Evolutionary conservation across 2,113 vertebrate genomes (phyloP).

Genomic region (Pandion haliaetus): DNA sequence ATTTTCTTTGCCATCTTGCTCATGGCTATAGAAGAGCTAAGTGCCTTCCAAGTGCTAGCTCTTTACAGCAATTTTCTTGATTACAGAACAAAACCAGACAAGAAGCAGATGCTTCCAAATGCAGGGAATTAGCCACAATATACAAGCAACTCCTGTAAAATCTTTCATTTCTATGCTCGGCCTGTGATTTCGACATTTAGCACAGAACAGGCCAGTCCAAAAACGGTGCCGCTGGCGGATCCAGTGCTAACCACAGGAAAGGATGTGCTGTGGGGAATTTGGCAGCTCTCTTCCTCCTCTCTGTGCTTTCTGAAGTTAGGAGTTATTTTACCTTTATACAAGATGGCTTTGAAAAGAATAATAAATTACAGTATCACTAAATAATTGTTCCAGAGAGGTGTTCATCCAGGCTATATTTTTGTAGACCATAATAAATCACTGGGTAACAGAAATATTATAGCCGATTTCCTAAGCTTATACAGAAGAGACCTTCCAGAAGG

Average conservation of each 20-base stretch:
- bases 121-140: slow-evolving; percentile 56
- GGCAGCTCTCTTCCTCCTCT: slow-evolving; percentile 28
- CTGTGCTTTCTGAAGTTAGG: slow-evolving; percentile 46
- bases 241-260: slow-evolving; percentile 62
- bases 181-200: slow-evolving; percentile 49
- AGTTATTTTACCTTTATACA: slow-evolving; percentile 63
- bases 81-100: slow-evolving; percentile 67
- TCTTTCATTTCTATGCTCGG: slow-evolving; percentile 52
- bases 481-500: slow-evolving; percentile 18
- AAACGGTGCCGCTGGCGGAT: slow-evolving; percentile 36
- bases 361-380: slow-evolving; percentile 63
- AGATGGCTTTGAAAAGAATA: slow-evolving; percentile 55
- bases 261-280: slow-evolving; percentile 61
- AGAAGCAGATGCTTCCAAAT: slow-evolving; percentile 60
- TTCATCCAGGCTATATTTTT: slow-evolving; percentile 55
- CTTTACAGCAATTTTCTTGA: slow-evolving; percentile 58
- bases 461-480: not conserved
- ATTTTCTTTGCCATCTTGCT: slow-evolving; percentile 48
- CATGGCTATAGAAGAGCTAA: slow-evolving; percentile 14
- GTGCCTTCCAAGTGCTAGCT: slow-evolving; percentile 45
- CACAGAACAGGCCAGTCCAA: slow-evolving; percentile 28
- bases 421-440: slow-evolving; percentile 57
- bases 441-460: slow-evolving; percentile 56
- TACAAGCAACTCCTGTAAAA: slow-evolving; percentile 63
- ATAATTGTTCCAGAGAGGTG: slow-evolving; percentile 62